Evolutionary conservation across 2,113 vertebrate species (phyloP), one percentile per base, ranked within the genome.

Genomic region (Lophochroa leadbeateri): DNA sequence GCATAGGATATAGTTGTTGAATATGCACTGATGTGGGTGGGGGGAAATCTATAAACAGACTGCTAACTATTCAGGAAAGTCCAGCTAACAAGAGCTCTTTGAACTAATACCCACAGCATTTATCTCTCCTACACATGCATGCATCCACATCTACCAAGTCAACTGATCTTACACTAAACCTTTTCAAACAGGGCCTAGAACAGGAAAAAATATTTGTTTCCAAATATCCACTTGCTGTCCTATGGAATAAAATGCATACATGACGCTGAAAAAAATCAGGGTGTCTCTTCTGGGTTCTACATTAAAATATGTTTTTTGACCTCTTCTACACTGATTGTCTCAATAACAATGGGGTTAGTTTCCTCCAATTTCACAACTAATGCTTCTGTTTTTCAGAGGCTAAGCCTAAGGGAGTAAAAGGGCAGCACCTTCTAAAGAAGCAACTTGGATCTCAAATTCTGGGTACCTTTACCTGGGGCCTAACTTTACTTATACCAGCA

Each of bases 401-500:
- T 58, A 35, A 74, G 21, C 23, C 23, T 19, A 41, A 68, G 0
- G 1, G 7, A 44, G 15, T 63, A 10, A 27, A 86, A 86, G 17
- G 28, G 29, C 47, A 85, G 16, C 1, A 1, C 19, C 72, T 91
- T 61, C 65, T 95, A 61, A 87, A 82, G 50, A 20, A 76, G 39
- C 19, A 77, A 71, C 13, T 13, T 25, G 14, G 33, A 75, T 58
- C 13, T 89, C 70, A 41, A 23, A 55, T 84, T 71, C 44, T 53
- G n/a, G 5, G 31, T 37, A 24, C 10, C 5, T 49, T 83, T 68
- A 63, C 13, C 46, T 20, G 25, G 13, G 13, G 10, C 9, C 6
- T 70, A 49, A 46, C 6, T 69, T 70, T 13, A n/a, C 0, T 0
- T 53, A n/a, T 4, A 13, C 3, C 15, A 69, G 53, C 50, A 4